A percentile compares a stretch with the other conserved stretches of the same genome.
Evolutionary conservation across 2,888 invertebrate species (phyloP).

Genomic region (Hemithea aestivaria): DNA sequence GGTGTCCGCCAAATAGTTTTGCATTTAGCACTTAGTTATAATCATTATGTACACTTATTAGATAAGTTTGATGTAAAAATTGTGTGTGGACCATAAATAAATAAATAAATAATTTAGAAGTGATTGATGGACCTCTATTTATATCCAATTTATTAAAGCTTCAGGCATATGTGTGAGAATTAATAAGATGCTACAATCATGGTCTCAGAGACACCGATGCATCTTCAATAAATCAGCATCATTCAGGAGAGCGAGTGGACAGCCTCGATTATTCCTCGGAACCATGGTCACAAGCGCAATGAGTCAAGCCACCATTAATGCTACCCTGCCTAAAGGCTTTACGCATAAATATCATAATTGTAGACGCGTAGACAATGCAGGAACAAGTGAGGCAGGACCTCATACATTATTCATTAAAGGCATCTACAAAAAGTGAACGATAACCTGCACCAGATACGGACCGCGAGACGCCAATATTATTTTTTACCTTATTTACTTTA

Average conservation of each 20-base stretch:
- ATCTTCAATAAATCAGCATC: conserved; percentile 68
- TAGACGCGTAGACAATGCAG: conserved; percentile 70
- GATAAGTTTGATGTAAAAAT: too few species aligned
- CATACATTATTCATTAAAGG: conserved; percentile 66
- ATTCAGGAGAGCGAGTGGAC: conserved; percentile 61
- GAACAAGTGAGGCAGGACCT: conserved; percentile 61
- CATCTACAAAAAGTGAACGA: conserved; percentile 48
- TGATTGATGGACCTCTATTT: too few species aligned
- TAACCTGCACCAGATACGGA: conserved; percentile 45
- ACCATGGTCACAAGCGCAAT: conserved; percentile 40
- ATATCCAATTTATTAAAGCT: not conserved
- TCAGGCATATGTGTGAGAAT: not conserved
- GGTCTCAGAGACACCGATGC: conserved; percentile 61
- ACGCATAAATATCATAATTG: conserved; percentile 73
- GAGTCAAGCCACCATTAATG: conserved; percentile 59
- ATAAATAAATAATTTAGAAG: too few species aligned
- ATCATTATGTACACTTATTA: too few species aligned
- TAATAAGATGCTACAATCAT: conserved; percentile 18
- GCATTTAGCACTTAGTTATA: too few species aligned
- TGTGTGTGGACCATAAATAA: too few species aligned
- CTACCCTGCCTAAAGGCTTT: conserved; percentile 64
- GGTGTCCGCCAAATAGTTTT: too few species aligned
- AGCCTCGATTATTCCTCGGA: conserved; percentile 52
- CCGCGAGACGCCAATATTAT: conserved; percentile 47
- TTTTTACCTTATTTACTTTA: conserved; percentile 42